phyloP scores from a whole-genome alignment of 2,797 vertebrate species.

The Hemitrygon akajei region DNA sequence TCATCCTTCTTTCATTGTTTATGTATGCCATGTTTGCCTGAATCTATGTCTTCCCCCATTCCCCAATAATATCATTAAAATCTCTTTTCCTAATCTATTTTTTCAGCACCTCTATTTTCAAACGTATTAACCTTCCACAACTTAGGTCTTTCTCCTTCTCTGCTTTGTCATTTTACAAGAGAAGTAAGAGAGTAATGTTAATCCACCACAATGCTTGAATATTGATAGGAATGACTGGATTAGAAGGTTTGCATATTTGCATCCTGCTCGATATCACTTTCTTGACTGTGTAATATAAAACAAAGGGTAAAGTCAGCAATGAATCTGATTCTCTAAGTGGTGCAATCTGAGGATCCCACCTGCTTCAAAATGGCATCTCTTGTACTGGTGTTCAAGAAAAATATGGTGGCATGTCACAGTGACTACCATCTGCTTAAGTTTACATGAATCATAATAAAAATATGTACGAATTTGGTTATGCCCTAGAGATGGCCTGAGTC shows the following conservation, averaged over 20 bases:
- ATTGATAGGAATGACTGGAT: neutral
- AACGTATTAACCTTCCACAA: neutral
- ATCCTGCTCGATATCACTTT: neutral
- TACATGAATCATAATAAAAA: no score
- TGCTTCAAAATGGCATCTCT: no score
- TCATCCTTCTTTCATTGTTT: no score
- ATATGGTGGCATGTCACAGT: no score
- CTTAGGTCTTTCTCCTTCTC: neutral
- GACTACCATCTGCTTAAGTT: no score
- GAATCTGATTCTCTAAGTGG: no score
- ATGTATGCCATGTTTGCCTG: no score
- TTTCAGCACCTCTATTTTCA: neutral
- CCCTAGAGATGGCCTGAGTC: no score
- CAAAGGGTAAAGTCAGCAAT: no score
- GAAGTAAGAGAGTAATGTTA: neutral
- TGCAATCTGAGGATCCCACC: no score
- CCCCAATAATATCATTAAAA: neutral
- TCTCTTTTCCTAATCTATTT: neutral
- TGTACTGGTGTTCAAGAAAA: no score
- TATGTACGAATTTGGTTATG: no score
- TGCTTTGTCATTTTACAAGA: neutral
- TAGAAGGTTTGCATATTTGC: neutral
- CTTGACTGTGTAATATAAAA: neutral
- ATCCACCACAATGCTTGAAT: neutral
- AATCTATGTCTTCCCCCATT: neutral